These are phyloP conservation scores for Origma solitaria DNA, from an alignment of 2,113 vertebrate species.

Conservation along the genomic window DNA sequence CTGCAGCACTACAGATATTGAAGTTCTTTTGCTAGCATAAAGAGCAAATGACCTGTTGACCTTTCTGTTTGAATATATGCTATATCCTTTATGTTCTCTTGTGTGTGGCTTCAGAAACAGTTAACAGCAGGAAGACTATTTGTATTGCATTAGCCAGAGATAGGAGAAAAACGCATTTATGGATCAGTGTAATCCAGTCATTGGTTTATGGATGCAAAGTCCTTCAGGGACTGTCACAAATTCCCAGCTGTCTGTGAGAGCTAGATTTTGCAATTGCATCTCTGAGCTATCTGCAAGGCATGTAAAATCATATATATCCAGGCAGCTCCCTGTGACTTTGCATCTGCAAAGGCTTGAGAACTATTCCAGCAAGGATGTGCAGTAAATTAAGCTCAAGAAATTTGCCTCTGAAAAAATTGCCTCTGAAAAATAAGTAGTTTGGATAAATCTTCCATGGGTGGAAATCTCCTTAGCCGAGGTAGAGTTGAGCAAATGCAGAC, in stretches of 20 bases:
- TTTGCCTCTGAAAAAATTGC: not conserved
- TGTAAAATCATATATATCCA: not conserved
- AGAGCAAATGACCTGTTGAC: not conserved
- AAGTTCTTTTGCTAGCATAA: not conserved
- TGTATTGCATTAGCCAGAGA: slow-evolving; percentile 42
- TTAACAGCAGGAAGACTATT: slow-evolving; percentile 58
- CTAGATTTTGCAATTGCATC: slow-evolving; percentile 27
- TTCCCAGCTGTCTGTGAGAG: not conserved
- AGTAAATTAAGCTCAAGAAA: slow-evolving; percentile 35
- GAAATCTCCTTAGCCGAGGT: not conserved
- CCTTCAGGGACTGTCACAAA: slow-evolving; percentile 50
- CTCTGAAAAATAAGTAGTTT: not conserved
- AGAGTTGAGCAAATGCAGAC: not conserved
- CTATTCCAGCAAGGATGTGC: slow-evolving; percentile 15
- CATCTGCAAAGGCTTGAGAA: not conserved
- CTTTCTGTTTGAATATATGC: not conserved
- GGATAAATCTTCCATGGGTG: not conserved
- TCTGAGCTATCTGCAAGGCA: slow-evolving; percentile 20
- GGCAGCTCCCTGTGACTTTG: not conserved
- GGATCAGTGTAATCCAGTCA: slow-evolving; percentile 52
- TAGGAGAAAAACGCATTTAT: slow-evolving; percentile 44
- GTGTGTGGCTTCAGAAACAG: slow-evolving; percentile 34
- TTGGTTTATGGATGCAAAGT: slow-evolving; percentile 27
- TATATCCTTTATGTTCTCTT: not conserved
- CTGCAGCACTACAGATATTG: not conserved